Conservation (phyloP, 2,888 invertebrate species). For the Melanostoma scalare region DNA sequence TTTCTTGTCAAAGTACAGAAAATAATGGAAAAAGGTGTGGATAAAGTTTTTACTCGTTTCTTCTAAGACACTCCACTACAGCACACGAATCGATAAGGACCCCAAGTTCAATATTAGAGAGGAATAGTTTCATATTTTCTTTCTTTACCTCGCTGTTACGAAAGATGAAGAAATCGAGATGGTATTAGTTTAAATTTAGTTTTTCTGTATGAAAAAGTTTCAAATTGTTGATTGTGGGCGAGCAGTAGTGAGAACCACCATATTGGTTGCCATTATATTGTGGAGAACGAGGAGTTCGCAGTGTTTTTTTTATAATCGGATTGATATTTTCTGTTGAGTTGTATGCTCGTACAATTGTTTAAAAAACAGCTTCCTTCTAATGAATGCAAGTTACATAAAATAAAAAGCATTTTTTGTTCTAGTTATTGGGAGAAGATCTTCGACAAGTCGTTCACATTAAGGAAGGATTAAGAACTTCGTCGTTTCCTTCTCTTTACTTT, state of each 20-base stretch:
- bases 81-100: conserved; percentile 54
- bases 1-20: conserved; percentile 68
- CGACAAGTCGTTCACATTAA: too few relatives aligned
- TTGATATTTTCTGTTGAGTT: too few relatives aligned
- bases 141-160: conserved; percentile 10
- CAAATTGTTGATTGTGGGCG: conserved; percentile 54
- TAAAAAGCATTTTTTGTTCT: too few relatives aligned
- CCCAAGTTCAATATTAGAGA: conserved; percentile 29
- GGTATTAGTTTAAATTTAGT: not conserved
- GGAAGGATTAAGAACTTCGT: too few relatives aligned
- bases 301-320: too few relatives aligned
- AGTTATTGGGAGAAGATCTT: too few relatives aligned
- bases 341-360: too few relatives aligned
- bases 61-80: conserved; percentile 53
- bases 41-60: conserved; percentile 63
- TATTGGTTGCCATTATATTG: too few relatives aligned
- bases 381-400: too few relatives aligned
- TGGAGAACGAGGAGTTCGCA: too few relatives aligned
- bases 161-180: conserved; percentile 3
- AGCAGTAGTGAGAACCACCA: not conserved
- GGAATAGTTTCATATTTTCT: conserved; percentile 17
- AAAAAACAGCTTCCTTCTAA: too few relatives aligned
- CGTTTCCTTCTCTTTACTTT: too few relatives aligned
- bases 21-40: conserved; percentile 70
- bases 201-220: conserved; percentile 44